Evolutionary conservation across 2,888 invertebrate genomes (phyloP).

Genomic region (Isoperla grammatica): DNA sequence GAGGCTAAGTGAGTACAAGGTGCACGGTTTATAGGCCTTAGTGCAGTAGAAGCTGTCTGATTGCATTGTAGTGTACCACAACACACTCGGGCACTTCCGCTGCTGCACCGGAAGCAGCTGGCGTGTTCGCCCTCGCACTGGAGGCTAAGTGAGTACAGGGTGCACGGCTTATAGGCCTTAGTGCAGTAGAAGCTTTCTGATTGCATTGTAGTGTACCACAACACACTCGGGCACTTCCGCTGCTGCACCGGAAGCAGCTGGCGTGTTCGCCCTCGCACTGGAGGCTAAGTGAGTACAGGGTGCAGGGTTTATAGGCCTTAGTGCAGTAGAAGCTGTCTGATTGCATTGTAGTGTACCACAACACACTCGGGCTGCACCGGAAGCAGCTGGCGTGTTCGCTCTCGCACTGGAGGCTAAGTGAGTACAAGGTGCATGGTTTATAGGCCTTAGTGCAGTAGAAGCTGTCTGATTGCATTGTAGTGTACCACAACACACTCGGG

Average conservation of each 20-base stretch:
- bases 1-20: slow-evolving; percentile 85
- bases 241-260: slow-evolving; percentile 98
- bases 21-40: too few relatives aligned
- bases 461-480: too few relatives aligned
- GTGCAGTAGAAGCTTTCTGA: too few relatives aligned
- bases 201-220: slow-evolving; percentile 97
- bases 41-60: too few relatives aligned
- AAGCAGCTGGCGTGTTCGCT: slow-evolving; percentile 98
- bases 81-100: slow-evolving; percentile 99
- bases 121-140: slow-evolving; percentile 93
- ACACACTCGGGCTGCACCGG: slow-evolving; percentile 99
- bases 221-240: slow-evolving; percentile 99
- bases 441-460: too few relatives aligned
- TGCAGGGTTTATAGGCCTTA: too few relatives aligned
- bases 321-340: too few relatives aligned
- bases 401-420: slow-evolving; percentile 97
- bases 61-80: slow-evolving; percentile 97
- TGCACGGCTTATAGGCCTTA: too few relatives aligned
- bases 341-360: slow-evolving; percentile 97
- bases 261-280: slow-evolving; percentile 93
- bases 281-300: slow-evolving; percentile 90
- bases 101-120: slow-evolving; percentile 98
- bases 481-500: slow-evolving; percentile 98
- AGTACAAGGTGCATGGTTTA: slow-evolving; percentile 47
- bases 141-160: slow-evolving; percentile 90